Conservation (phyloP, 2,797 vertebrate genomes). For the Melanotaenia nigrans region DNA sequence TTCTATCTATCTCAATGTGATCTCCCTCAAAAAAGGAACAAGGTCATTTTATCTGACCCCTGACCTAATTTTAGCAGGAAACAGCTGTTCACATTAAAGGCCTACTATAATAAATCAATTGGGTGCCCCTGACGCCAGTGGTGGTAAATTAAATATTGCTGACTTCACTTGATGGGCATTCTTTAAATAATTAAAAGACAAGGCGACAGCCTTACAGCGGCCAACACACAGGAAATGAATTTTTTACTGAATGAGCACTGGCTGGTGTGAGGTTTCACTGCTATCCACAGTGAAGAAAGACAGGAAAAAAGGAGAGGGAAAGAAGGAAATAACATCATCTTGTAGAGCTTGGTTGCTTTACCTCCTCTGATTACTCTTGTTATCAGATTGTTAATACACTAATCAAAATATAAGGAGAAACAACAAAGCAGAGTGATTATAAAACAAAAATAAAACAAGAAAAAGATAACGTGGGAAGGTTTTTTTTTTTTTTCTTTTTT, state of each 20-base stretch:
- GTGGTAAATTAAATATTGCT: constrained; percentile 81
- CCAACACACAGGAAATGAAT: constrained; percentile 75
- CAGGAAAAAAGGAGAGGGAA: not conserved
- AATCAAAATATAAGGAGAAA: not conserved
- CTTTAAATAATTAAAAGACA: constrained; percentile 79
- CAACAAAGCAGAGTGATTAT: not conserved
- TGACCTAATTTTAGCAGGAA: constrained; percentile 83
- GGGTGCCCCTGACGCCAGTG: constrained; percentile 63
- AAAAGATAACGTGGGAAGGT: not conserved
- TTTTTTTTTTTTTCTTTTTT: not conserved
- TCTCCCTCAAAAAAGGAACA: constrained; percentile 54
- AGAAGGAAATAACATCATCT: not conserved
- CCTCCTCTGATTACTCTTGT: not conserved
- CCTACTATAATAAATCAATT: constrained; percentile 80
- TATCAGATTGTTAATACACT: not conserved
- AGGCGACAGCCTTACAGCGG: constrained; percentile 58
- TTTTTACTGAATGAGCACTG: constrained; percentile 65
- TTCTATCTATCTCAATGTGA: constrained; percentile 56
- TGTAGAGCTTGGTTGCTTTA: constrained; percentile 5
- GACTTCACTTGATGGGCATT: constrained; percentile 78
- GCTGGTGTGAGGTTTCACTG: constrained; percentile 72
- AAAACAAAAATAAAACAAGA: not conserved
- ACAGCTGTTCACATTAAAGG: constrained; percentile 82
- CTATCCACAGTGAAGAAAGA: constrained; percentile 27
- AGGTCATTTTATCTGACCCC: constrained; percentile 77